These are phyloP conservation scores for Premnoplex brunnescens DNA, from an alignment of 2,797 vertebrate species.

Conservation along the genomic window DNA sequence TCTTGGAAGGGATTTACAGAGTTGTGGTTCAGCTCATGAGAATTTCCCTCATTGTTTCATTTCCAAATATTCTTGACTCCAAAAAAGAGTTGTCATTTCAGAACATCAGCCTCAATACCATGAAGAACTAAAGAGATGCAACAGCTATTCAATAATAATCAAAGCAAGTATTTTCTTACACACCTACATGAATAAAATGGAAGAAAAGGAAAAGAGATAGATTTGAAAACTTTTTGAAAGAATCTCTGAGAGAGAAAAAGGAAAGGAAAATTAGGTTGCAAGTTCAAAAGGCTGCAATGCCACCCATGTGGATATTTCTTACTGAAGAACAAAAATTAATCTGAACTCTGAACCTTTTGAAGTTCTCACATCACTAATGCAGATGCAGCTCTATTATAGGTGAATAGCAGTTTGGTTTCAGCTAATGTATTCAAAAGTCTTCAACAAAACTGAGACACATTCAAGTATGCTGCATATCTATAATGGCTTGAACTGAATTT, in stretches of 20 bases:
- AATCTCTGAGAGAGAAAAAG: background rate
- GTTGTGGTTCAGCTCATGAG: background rate
- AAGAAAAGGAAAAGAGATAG: background rate
- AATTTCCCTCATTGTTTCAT: background rate
- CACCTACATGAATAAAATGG: background rate
- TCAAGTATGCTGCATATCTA: background rate
- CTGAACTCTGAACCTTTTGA: slow-evolving; percentile 41
- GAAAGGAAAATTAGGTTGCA: background rate
- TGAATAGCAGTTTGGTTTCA: background rate
- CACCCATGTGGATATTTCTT: slow-evolving; percentile 1
- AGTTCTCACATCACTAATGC: background rate
- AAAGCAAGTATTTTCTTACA: background rate
- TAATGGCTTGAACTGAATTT: slow-evolving; percentile 10
- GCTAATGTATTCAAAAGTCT: background rate
- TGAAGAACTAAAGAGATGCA: background rate
- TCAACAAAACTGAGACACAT: background rate
- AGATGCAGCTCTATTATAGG: background rate
- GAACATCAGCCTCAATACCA: background rate
- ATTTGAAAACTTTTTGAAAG: background rate
- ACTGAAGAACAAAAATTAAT: slow-evolving; percentile 5
- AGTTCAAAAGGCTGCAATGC: slow-evolving; percentile 11
- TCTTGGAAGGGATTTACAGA: background rate
- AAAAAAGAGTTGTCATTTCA: background rate
- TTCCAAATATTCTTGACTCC: background rate
- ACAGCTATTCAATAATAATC: background rate